phyloP scores from a whole-genome alignment of 2,797 vertebrate genomes.

The Hypotaenidia philippensis region DNA sequence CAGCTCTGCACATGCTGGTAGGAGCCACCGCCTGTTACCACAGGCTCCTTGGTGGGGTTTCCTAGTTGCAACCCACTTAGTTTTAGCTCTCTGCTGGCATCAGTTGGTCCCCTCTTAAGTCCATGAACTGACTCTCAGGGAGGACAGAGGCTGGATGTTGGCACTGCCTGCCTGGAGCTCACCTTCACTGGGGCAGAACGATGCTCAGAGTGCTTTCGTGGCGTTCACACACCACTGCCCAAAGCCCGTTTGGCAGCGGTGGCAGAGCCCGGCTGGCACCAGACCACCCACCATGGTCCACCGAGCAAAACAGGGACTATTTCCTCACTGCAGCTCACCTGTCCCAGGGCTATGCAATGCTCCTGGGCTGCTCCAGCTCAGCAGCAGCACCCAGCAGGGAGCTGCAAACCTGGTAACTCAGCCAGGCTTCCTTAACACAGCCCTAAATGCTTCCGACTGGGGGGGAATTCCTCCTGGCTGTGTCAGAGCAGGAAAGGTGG shows the following conservation, averaged over 20 bases:
- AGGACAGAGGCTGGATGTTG: neutral
- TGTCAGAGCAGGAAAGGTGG: conserved; percentile 76
- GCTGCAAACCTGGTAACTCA: rapidly evolving
- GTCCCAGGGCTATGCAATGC: rapidly evolving
- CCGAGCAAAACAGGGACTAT: rapidly evolving
- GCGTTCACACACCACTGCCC: rapidly evolving
- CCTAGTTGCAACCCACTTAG: neutral
- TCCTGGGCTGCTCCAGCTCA: rapidly evolving
- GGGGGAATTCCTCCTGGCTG: conserved; percentile 64
- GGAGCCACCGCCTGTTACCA: rapidly evolving
- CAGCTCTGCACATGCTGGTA: rapidly evolving
- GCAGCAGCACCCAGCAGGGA: neutral
- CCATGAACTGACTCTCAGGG: neutral
- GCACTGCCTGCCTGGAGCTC: neutral
- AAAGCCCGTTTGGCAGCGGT: neutral
- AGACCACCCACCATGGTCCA: rapidly evolving
- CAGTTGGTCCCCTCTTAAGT: neutral
- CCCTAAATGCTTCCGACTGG: neutral
- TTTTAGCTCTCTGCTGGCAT: neutral
- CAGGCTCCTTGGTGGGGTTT: neutral
- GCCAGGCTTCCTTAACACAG: conserved; percentile 37
- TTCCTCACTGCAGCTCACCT: rapidly evolving
- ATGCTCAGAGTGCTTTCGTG: rapidly evolving
- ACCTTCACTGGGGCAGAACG: rapidly evolving
- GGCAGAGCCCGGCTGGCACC: neutral